Evolutionary conservation across 2,888 invertebrate species (phyloP).

Genomic region (Dione juno): DNA sequence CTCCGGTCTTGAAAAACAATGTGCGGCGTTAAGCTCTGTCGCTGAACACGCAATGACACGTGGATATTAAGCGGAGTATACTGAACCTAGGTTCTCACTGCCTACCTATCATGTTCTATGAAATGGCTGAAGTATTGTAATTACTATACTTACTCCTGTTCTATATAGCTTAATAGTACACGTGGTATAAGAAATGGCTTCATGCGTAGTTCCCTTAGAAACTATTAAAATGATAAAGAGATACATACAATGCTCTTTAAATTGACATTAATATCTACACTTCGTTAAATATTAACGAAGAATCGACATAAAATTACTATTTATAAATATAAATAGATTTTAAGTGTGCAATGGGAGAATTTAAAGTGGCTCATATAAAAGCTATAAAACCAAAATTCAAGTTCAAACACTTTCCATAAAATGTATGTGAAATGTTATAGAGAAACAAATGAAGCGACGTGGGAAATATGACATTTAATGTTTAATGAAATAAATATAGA

Average conservation of each 20-base stretch:
- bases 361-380: slow-evolving; percentile 32
- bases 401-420: slow-evolving; percentile 27
- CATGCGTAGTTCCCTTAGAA: too few relatives aligned
- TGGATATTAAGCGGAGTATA: neutral
- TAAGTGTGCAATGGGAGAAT: slow-evolving; percentile 16
- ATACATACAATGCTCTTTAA: neutral
- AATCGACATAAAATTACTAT: slow-evolving; percentile 13
- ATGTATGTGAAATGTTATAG: slow-evolving; percentile 17
- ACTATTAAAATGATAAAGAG: neutral
- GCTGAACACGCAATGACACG: neutral
- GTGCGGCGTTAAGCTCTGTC: neutral
- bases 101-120: neutral
- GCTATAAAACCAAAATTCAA: slow-evolving; percentile 28
- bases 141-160: too few relatives aligned
- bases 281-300: slow-evolving; percentile 21
- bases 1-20: neutral
- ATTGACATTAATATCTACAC: slow-evolving; percentile 21
- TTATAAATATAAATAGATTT: slow-evolving; percentile 23
- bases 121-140: too few relatives aligned
- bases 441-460: neutral
- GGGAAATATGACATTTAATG: slow-evolving; percentile 5
- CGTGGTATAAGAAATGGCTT: too few relatives aligned
- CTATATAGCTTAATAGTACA: too few relatives aligned
- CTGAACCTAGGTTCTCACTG: neutral
- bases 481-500: too few relatives aligned